Base-by-base conservation (phyloP, 2,113 vertebrate genomes). In the Misgurnus anguillicaudatus region DNA sequence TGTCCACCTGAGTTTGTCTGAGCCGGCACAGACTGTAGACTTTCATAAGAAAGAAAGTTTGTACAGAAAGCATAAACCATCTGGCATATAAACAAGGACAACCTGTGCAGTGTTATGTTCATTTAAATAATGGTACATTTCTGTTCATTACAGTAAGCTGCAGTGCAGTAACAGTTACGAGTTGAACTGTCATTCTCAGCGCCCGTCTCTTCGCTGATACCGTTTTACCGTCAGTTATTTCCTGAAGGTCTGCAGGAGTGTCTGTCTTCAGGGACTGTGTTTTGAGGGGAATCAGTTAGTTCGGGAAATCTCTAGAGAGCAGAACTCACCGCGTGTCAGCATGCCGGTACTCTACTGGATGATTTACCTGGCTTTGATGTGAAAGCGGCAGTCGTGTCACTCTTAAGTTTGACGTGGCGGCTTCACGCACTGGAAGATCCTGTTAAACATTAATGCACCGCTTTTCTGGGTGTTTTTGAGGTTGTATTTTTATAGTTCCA, bases 11-110 rank as follows among this genome's bases (percentile, higher is more conserved):
- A 48, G 17, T 60, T 62, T 65, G 16, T 72, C 17, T 53, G 45
- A 66, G 41, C 8, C 4, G 21, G 31, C 16, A 71, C 42, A 45
- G n/a, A 75, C 72, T 45, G 21, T 63, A 82, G 41, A 83, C 77
- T 77, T 85, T 71, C 53, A 77, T 83, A 84, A 80, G 66, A 67
- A 63, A 13, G 58, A 72, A 39, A 80, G 71, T 58, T 61, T 72
- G 74, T 6, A 36, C 60, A 61, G 58, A 64, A 75, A 78, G 77
- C 75, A 19, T 24, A 55, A 51, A 85, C 79, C 86, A 86, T 73
- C 80, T 89, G 84, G 82, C 71, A 70, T 74, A 17, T 42, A 83
- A 82, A 80, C 75, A 83, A 80, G 71, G 55, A 74, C 62, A 83
- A 72, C 72, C 78, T 75, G 68, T 21, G 75, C 77, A 72, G 75